Percentiles rank a stretch among this genome's conserved stretches.
Conservation (phyloP, 2,113 vertebrate genomes). For the Scatophagus argus region DNA sequence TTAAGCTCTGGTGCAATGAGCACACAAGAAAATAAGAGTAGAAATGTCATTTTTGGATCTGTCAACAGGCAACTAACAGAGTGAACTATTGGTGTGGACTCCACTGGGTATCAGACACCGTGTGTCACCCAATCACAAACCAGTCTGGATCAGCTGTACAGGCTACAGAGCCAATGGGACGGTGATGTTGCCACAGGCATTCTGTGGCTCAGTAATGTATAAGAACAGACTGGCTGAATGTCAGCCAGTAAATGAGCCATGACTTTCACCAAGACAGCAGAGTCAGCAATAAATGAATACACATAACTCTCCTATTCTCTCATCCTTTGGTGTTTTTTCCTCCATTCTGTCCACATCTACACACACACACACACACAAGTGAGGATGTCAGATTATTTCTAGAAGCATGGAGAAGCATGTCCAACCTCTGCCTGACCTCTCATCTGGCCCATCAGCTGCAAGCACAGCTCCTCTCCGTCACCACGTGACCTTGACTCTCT, state of each 20-base stretch:
- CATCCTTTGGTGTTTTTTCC: slow-evolving; percentile 32
- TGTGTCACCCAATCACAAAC: slow-evolving; percentile 13
- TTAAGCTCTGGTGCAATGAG: too few relatives aligned
- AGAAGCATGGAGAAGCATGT: slow-evolving; percentile 31
- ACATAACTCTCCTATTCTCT: slow-evolving; percentile 53
- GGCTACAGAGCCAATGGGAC: slow-evolving; percentile 21
- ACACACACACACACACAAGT: neutral
- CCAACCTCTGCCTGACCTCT: slow-evolving; percentile 60
- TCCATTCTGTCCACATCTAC: slow-evolving; percentile 1
- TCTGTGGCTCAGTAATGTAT: slow-evolving; percentile 47
- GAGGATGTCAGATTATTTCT: slow-evolving; percentile 47
- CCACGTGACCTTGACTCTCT: slow-evolving; percentile 60
- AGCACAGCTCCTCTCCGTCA: slow-evolving; percentile 49
- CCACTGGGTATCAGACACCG: neutral
- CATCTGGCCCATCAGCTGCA: slow-evolving; percentile 46
- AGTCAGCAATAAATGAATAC: slow-evolving; percentile 68
- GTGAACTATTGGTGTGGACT: neutral
- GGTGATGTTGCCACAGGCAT: slow-evolving; percentile 42
- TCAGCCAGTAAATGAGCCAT: slow-evolving; percentile 74
- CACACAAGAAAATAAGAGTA: neutral
- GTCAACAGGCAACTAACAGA: neutral
- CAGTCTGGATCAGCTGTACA: slow-evolving; percentile 18
- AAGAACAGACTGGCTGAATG: slow-evolving; percentile 60
- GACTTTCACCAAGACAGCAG: slow-evolving; percentile 68
- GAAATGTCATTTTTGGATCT: neutral